Percentiles rank a stretch among this genome's conserved stretches.
phyloP scores from a whole-genome alignment of 64 coral and sea anemone species.

The Porites australiensis region DNA sequence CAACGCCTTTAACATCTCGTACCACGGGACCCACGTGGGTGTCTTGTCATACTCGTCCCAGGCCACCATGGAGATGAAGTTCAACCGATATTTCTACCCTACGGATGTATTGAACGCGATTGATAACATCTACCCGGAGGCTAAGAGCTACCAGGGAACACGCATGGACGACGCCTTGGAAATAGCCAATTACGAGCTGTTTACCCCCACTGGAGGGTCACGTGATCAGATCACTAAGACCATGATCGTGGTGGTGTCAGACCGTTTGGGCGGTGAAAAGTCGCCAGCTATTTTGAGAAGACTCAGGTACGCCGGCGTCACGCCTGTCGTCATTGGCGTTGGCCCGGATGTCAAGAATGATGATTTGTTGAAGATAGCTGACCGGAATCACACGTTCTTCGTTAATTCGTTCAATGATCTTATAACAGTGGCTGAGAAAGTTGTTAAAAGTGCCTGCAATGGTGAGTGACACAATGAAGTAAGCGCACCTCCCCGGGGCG shows the following conservation, averaged over 20 bases:
- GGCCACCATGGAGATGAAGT: constrained; percentile 91
- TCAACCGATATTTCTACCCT: constrained; percentile 88
- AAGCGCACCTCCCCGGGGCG: too few species aligned
- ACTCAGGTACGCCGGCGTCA: constrained; percentile 73
- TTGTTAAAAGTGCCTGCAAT: constrained; percentile 79
- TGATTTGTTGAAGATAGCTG: constrained; percentile 72
- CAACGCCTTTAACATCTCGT: constrained; percentile 86
- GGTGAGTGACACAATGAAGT: constrained; percentile 47
- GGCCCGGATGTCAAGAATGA: constrained; percentile 70
- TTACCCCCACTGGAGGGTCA: constrained; percentile 81
- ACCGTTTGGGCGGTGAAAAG: constrained; percentile 67
- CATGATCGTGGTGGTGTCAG: constrained; percentile 79
- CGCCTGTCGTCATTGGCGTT: constrained; percentile 76
- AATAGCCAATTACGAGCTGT: constrained; percentile 92
- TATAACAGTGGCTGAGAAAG: constrained; percentile 64
- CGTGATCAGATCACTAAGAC: constrained; percentile 71
- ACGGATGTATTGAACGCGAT: constrained; percentile 83
- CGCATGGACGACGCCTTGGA: constrained; percentile 85
- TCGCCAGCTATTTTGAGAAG: constrained; percentile 63
- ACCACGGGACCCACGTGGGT: constrained; percentile 91
- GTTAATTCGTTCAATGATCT: constrained; percentile 86
- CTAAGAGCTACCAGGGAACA: constrained; percentile 80
- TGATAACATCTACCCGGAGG: constrained; percentile 94
- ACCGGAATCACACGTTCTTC: constrained; percentile 69
- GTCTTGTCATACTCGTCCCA: constrained; percentile 90